Evolutionary conservation across 2,797 vertebrate genomes (phyloP).

Genomic region (Crypturellus tataupa): DNA sequence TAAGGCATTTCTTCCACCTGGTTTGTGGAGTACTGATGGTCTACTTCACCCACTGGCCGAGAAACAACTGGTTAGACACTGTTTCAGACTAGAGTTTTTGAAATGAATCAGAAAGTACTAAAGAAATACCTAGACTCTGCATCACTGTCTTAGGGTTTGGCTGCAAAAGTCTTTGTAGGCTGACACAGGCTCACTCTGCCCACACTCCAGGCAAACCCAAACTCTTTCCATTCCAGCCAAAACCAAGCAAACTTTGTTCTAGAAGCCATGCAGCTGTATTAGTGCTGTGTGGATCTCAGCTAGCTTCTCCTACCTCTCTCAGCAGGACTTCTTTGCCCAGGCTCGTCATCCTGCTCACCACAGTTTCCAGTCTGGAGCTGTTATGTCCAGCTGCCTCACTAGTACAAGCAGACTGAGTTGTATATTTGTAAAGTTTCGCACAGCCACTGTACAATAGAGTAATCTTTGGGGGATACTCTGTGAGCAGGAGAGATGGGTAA

Average conservation of each 20-base stretch:
- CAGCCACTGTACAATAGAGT: not conserved
- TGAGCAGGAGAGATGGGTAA: not conserved
- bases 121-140: conserved; percentile 76
- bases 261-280: not conserved
- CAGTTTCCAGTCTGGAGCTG: not conserved
- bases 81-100: conserved; percentile 35
- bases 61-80: conserved; percentile 28
- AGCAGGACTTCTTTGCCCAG: not conserved
- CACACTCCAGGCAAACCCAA: conserved; percentile 55
- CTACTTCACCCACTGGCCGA: not conserved
- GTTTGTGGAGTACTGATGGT: not conserved
- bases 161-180: conserved; percentile 48
- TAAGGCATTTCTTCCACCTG: no score
- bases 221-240: conserved; percentile 29
- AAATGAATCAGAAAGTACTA: conserved; percentile 67
- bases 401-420: not conserved
- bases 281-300: not conserved
- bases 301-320: not conserved
- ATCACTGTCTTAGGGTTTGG: conserved; percentile 67
- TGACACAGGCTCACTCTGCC: conserved; percentile 29
- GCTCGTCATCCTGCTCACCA: not conserved
- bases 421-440: not conserved
- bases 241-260: conserved; percentile 19
- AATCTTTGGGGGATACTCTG: not conserved
- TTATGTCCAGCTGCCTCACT: not conserved